phyloP scores from a whole-genome alignment of 2,797 vertebrate genomes.

The Otolemur crassicaudatus region DNA sequence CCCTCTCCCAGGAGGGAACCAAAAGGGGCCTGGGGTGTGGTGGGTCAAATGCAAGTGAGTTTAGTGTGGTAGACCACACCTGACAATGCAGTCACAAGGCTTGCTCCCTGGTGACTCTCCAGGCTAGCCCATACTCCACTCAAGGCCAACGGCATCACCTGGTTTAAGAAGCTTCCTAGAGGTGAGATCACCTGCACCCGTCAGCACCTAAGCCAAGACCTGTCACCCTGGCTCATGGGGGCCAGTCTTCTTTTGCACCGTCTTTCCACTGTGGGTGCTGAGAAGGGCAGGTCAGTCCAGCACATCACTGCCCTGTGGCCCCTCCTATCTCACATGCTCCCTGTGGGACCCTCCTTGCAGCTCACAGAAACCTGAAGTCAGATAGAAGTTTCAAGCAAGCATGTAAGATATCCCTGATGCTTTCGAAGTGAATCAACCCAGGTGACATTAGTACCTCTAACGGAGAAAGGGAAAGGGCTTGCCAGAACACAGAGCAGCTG shows the following conservation, averaged over 20 bases:
- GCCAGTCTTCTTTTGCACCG: no score
- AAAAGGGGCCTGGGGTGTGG: accelerated
- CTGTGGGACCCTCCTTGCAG: accelerated
- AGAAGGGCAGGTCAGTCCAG: not conserved
- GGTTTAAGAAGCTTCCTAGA: not conserved
- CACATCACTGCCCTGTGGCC: accelerated
- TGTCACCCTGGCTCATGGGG: not conserved
- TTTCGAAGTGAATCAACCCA: not conserved
- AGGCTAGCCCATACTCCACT: not conserved
- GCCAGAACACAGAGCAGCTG: not conserved
- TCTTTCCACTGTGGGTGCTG: not conserved
- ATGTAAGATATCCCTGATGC: not conserved
- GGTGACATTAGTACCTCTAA: not conserved
- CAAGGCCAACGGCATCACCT: no score
- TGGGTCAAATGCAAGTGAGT: accelerated
- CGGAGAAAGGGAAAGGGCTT: not conserved
- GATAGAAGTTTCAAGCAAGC: not conserved
- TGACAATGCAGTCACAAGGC: not conserved
- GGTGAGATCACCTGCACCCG: no score
- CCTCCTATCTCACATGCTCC: not conserved
- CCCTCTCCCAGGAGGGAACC: not conserved
- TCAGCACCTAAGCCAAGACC: not conserved
- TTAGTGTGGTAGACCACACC: not conserved
- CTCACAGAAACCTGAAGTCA: not conserved
- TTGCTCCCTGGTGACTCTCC: not conserved